phyloP scores from a whole-genome alignment of 2,797 vertebrate genomes.

The Acanthurus tractus region DNA sequence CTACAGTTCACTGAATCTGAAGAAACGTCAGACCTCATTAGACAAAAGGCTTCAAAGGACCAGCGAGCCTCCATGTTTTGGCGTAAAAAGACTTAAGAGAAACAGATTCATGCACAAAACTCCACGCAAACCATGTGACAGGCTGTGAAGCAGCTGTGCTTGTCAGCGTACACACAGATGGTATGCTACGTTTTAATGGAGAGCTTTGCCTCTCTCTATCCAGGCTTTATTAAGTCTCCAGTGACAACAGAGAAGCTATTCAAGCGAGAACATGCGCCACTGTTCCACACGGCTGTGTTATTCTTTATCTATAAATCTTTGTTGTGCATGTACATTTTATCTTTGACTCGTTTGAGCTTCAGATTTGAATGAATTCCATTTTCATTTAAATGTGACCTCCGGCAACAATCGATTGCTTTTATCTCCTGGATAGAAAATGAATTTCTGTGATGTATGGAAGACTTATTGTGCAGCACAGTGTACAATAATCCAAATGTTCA shows the following conservation, averaged over 20 bases:
- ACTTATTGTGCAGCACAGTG: constrained; percentile 10
- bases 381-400: constrained; percentile 49
- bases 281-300: constrained; percentile 28
- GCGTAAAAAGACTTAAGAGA: constrained; percentile 47
- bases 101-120: constrained; percentile 1
- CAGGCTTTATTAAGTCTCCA: constrained; percentile 54
- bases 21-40: constrained; percentile 43
- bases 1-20: constrained; percentile 26
- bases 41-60: constrained; percentile 32
- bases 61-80: constrained; percentile 27
- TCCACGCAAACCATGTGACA: constrained; percentile 23
- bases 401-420: constrained; percentile 27
- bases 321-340: constrained; percentile 35
- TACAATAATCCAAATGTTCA: constrained; percentile 7
- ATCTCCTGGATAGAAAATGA: constrained; percentile 38
- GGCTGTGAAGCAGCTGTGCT: constrained; percentile 66
- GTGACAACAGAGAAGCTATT: constrained; percentile 57
- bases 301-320: constrained; percentile 36
- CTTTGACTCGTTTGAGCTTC: constrained; percentile 9
- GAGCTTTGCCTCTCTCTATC: constrained; percentile 34
- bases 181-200: constrained; percentile 46
- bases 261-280: constrained; percentile 27
- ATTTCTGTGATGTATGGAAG: constrained; percentile 39
- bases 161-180: constrained; percentile 63
- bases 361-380: constrained; percentile 24